A percentile compares a stretch with the other conserved stretches of the same genome.
Evolutionary conservation across 2,888 invertebrate genomes (phyloP).

Genomic region (Idaea aversata): DNA sequence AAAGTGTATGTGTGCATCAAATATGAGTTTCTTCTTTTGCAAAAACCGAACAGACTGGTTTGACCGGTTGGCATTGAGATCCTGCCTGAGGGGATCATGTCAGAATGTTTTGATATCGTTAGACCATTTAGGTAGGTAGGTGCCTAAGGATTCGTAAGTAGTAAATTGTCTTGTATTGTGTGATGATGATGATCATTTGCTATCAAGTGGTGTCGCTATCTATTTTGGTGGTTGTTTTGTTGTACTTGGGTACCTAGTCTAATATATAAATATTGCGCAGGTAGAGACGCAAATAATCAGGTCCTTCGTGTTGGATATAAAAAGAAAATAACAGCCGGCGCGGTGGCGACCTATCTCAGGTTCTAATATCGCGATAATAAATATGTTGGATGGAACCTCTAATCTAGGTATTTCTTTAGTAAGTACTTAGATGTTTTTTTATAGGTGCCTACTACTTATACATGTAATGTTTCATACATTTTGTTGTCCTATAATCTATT

Average conservation of each 20-base stretch:
- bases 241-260: background rate
- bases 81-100: background rate
- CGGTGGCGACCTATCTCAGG: too few species aligned
- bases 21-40: background rate
- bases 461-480: too few species aligned
- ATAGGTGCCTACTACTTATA: too few species aligned
- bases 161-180: background rate
- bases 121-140: background rate
- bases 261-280: background rate
- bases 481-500: too few species aligned
- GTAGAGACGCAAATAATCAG: background rate
- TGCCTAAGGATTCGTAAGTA: background rate
- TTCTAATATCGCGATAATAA: too few species aligned
- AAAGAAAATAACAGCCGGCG: background rate
- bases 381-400: too few species aligned
- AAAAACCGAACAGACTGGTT: background rate
- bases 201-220: background rate
- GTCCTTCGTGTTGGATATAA: background rate
- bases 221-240: background rate
- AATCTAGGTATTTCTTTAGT: too few species aligned
- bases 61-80: background rate
- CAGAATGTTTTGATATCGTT: constrained; percentile 1
- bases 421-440: too few species aligned
- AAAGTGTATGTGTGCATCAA: background rate
- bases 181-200: background rate